Conservation (phyloP, 1,140 invertebrate species). For the Calosoma granatense region DNA sequence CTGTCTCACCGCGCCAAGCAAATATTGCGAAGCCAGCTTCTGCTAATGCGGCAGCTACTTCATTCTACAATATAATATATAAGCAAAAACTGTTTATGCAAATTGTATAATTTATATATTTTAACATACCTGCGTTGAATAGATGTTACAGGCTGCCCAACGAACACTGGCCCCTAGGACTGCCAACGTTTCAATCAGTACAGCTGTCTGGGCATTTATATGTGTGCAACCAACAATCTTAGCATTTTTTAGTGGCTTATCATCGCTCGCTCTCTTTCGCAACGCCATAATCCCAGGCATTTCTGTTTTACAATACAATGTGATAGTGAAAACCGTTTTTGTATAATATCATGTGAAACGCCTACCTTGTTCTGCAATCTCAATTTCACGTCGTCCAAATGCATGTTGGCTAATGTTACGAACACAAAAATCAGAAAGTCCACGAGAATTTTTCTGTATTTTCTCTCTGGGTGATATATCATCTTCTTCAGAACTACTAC, state of each 20-base stretch:
- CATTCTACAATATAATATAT: constrained; percentile 54
- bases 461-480: constrained; percentile 80
- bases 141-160: constrained; percentile 97
- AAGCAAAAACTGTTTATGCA: constrained; percentile 14
- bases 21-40: constrained; percentile 84
- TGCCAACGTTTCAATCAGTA: constrained; percentile 86
- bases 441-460: constrained; percentile 66
- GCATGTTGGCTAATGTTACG: constrained; percentile 84
- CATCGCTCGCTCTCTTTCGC: constrained; percentile 77
- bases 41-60: constrained; percentile 92
- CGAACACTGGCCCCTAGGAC: constrained; percentile 84
- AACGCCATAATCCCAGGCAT: constrained; percentile 97
- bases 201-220: constrained; percentile 96
- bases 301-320: constrained; percentile 53
- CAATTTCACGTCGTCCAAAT: constrained; percentile 91
- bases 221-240: constrained; percentile 97
- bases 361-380: constrained; percentile 91
- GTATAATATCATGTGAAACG: constrained; percentile 3
- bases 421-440: constrained; percentile 82
- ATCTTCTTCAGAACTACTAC: constrained; percentile 77
- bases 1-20: constrained; percentile 92
- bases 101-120: no score
- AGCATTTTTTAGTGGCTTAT: constrained; percentile 90
- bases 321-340: no score
- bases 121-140: constrained; percentile 92